Evolutionary conservation across 2,888 invertebrate species (phyloP).

Genomic region (Strigamia maritima): DNA sequence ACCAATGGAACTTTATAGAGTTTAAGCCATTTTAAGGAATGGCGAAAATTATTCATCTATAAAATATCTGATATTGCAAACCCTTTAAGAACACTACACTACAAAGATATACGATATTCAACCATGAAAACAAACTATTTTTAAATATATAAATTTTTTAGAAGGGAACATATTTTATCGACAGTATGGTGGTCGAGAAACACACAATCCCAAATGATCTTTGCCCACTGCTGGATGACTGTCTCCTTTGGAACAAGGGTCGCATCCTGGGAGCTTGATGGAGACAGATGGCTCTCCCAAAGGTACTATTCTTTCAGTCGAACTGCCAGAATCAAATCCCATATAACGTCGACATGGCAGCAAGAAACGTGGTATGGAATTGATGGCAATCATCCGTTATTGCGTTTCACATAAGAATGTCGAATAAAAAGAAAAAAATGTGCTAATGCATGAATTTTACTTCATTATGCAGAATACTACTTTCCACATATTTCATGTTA

Average conservation of each 20-base stretch:
- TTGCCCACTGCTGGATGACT: constrained; percentile 32
- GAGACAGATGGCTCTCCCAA: constrained; percentile 22
- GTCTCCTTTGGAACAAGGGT: not conserved
- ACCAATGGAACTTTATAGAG: too few species aligned
- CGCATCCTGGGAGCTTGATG: constrained; percentile 13
- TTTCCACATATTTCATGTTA: too few species aligned
- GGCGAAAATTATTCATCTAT: too few species aligned
- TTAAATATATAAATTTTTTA: not conserved
- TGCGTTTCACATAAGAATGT: not conserved
- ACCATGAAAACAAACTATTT: not conserved
- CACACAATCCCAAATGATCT: constrained; percentile 42
- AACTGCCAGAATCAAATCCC: constrained; percentile 24
- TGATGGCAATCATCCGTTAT: not conserved
- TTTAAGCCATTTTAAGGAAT: too few species aligned
- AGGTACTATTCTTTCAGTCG: not conserved
- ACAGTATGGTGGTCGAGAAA: constrained; percentile 29
- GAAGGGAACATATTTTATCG: constrained; percentile 12
- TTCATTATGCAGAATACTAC: too few species aligned
- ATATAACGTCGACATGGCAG: constrained; percentile 6
- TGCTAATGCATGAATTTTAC: not conserved
- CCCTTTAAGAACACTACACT: too few species aligned
- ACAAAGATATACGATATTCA: not conserved
- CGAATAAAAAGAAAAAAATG: not conserved
- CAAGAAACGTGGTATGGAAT: not conserved
- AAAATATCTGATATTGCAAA: too few species aligned